Evolutionary conservation across 2,113 vertebrate genomes (phyloP).

Genomic region (Oriolus oriolus): DNA sequence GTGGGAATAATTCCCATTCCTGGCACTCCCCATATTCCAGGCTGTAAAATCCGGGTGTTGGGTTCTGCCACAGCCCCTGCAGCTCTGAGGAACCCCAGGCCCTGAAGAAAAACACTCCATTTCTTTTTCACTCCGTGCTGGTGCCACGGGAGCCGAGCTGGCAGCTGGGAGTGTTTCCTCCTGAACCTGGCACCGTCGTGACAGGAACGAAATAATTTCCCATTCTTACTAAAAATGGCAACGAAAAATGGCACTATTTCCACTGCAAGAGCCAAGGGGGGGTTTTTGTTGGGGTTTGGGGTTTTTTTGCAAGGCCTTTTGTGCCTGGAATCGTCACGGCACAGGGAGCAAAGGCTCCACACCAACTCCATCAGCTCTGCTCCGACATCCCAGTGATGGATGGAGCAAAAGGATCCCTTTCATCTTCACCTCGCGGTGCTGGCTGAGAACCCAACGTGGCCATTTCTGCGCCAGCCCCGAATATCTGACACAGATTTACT

Average conservation of each 20-base stretch:
- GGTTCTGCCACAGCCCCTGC: background rate
- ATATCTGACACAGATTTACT: accelerated
- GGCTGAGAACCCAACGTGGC: accelerated
- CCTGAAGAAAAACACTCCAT: background rate
- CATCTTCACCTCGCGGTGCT: accelerated
- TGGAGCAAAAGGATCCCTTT: background rate
- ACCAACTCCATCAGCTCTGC: background rate
- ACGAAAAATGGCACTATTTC: background rate
- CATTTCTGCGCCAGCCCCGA: background rate
- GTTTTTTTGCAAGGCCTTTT: background rate
- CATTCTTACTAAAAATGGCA: background rate
- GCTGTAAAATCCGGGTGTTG: background rate
- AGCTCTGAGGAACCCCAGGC: background rate
- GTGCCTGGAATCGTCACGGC: background rate
- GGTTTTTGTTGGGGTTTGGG: background rate
- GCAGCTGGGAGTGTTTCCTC: background rate
- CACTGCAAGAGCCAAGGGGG: background rate
- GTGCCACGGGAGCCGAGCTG: background rate
- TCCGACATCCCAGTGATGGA: no score
- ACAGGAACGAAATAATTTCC: background rate
- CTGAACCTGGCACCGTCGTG: background rate
- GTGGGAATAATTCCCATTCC: accelerated
- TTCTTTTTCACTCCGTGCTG: background rate
- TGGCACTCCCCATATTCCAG: accelerated
- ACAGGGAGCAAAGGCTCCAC: background rate